Percentiles rank a stretch among this genome's conserved stretches.
Conservation (phyloP, 1,140 invertebrate genomes). For the Calycopis cecrops region DNA sequence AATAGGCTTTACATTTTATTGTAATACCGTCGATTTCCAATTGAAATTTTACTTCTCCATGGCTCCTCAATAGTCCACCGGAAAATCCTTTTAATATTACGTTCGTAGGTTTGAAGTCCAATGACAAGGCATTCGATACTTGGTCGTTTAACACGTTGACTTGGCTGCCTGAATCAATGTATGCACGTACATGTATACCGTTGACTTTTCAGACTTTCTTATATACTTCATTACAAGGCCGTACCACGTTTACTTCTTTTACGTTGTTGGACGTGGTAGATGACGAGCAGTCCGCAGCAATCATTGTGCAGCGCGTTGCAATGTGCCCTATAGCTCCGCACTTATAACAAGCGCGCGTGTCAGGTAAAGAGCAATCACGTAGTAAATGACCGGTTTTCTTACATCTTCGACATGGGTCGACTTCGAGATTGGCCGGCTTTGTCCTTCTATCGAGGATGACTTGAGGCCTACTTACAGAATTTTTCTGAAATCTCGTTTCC, state of each 20-base stretch:
- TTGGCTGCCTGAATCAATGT: slow-evolving; percentile 19
- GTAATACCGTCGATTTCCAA: slow-evolving; percentile 15
- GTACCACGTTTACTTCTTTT: slow-evolving; percentile 15
- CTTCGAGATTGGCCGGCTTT: neutral
- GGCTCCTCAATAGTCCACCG: slow-evolving; percentile 9
- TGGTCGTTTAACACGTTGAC: slow-evolving; percentile 16
- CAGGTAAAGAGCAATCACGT: neutral
- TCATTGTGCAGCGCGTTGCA: neutral
- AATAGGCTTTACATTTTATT: slow-evolving; percentile 1
- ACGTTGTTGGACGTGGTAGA: neutral
- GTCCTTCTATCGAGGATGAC: neutral
- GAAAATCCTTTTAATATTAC: slow-evolving; percentile 16
- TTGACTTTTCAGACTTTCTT: slow-evolving; percentile 16
- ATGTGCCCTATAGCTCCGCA: neutral
- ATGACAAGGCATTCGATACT: slow-evolving; percentile 6
- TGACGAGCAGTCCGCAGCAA: neutral
- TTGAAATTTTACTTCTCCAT: slow-evolving; percentile 18
- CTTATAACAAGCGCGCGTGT: neutral
- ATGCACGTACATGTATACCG: slow-evolving; percentile 12
- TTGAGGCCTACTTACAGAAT: neutral
- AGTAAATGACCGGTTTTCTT: slow-evolving; percentile 2
- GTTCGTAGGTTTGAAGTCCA: slow-evolving; percentile 16
- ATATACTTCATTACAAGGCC: slow-evolving; percentile 14
- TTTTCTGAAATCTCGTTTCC: neutral
- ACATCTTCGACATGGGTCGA: neutral